These are phyloP conservation scores for Salmo trutta DNA, from an alignment of 2,797 vertebrate genomes.

Conservation along the genomic window DNA sequence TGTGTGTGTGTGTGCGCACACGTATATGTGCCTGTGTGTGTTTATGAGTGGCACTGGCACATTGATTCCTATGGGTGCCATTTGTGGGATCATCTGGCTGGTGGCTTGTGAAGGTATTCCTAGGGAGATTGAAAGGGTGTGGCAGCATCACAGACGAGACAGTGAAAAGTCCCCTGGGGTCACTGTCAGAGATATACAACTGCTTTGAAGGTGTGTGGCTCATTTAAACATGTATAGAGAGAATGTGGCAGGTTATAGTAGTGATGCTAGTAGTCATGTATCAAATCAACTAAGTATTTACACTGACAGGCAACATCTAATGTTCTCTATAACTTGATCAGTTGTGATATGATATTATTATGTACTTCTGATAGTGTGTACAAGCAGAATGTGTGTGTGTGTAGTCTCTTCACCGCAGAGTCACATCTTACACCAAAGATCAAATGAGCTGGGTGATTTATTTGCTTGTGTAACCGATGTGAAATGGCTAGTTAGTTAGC, in stretches of 20 bases:
- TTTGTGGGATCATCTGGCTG: background rate
- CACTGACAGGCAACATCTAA: background rate
- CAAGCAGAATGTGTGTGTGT: background rate
- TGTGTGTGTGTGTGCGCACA: background rate
- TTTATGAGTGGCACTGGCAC: background rate
- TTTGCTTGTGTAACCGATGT: no score
- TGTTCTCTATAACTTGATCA: background rate
- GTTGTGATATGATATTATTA: background rate
- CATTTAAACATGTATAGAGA: background rate
- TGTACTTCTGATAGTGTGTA: background rate
- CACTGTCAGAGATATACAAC: background rate
- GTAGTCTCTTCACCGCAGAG: no score
- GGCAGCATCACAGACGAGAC: background rate
- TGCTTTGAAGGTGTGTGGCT: background rate
- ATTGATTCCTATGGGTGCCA: background rate
- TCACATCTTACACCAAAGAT: no score
- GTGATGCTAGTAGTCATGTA: background rate
- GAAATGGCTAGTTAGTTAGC: no score
- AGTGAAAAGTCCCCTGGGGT: background rate
- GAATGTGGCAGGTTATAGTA: background rate
- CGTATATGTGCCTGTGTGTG: background rate
- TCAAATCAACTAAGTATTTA: background rate
- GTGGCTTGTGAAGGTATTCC: background rate
- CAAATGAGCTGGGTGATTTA: no score
- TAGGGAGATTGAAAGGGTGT: background rate